Percentiles rank a stretch among this genome's conserved stretches.
Conservation (phyloP, 2,888 invertebrate genomes). For the Lasioglossum villosulum region DNA sequence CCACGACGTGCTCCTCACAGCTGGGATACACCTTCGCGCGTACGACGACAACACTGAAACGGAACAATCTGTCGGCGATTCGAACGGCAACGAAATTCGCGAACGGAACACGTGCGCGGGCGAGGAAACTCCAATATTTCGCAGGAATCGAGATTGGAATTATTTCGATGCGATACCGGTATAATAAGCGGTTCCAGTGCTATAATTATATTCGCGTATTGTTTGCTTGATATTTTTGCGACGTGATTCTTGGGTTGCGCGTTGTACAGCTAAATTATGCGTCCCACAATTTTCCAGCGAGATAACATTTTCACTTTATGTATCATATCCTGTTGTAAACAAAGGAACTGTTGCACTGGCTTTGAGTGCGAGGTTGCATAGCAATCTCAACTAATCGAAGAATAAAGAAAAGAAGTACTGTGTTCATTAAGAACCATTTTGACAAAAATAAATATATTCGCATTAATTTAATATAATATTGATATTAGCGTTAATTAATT, state of each 20-base stretch:
- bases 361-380: not conserved
- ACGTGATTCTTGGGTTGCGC: not conserved
- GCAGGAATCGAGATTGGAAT: not conserved
- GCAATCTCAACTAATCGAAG: too few relatives aligned
- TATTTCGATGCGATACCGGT: not conserved
- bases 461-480: too few relatives aligned
- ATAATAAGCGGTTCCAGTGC: not conserved
- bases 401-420: too few relatives aligned
- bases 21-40: not conserved
- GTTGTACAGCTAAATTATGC: not conserved
- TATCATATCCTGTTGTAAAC: not conserved
- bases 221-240: not conserved
- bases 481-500: too few relatives aligned
- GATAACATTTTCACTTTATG: not conserved
- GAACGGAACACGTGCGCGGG: not conserved
- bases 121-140: slow-evolving; percentile 1
- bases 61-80: slow-evolving; percentile 15
- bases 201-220: not conserved
- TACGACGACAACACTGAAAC: slow-evolving; percentile 10
- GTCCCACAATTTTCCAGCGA: not conserved
- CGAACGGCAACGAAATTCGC: not conserved
- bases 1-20: slow-evolving; percentile 21
- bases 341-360: not conserved
- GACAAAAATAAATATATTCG: too few relatives aligned
- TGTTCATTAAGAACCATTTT: too few relatives aligned